Base-by-base conservation (phyloP, 2,888 invertebrate species). In the Druceiella hillmani region DNA sequence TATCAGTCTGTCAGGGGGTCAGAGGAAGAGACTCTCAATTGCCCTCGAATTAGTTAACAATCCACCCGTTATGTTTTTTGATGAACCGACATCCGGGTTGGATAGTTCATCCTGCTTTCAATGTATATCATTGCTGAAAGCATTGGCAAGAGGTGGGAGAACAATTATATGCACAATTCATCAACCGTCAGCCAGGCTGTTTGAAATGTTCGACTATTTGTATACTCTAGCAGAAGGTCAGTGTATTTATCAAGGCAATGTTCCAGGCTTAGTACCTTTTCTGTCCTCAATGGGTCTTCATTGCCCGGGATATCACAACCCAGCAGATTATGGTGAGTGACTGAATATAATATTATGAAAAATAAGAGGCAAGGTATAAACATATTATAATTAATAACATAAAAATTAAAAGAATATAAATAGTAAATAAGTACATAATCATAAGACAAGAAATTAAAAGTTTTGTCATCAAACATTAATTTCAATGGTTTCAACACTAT, bases 31-130 rank as follows among this genome's bases (percentile, higher is more conserved):
- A 40, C 70, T 93, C 44, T 91, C 92, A 4, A 92, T 94, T 55
- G 93, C 92, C 36, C 67, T 91, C 57, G 93, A 94, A 66, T 75
- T 94, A 59, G 92, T 94, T 33, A 93, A 93, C 65, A 93, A 94
- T 69, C 94, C 95, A 14, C 94, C 94, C 46, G 89, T 95, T 43
- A 94, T 95, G 92, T 95, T 94, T 65, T 93, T 95, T 58, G 94
- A 95, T 56, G 94, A 95, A 62, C 94, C 94, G 2, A 87, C 87
- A 25, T 85, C 92, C 54, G 95, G 95, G 11, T 68, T 95, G 61
- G 95, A 95, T 61, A 93, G 92, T 60, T 89, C 92, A 22, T 88
- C 93, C 34, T 93, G 93, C 69, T 92, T 89, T 69, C 92, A 92
- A 64, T 87, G 93, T 62, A 82, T 95, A 57, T 85, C 83, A 43